phyloP scores from a whole-genome alignment of 2,797 vertebrate genomes.

The Morelia viridis region DNA sequence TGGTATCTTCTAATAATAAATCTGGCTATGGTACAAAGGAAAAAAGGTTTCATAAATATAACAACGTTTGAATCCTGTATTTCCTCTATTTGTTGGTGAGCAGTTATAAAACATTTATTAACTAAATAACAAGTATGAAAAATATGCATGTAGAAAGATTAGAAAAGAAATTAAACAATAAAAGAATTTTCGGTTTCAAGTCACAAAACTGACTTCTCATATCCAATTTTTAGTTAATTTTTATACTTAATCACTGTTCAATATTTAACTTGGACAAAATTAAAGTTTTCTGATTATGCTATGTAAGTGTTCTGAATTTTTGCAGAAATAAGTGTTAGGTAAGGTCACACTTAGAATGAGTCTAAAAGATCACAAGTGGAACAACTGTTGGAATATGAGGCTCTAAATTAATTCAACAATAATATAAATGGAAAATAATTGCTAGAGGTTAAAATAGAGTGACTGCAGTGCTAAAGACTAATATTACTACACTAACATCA shows the following conservation, averaged over 20 bases:
- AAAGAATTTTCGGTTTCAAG: background rate
- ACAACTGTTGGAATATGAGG: background rate
- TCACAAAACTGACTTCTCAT: background rate
- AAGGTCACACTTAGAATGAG: background rate
- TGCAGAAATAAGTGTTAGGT: background rate
- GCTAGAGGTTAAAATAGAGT: background rate
- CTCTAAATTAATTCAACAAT: background rate
- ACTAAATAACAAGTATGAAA: background rate
- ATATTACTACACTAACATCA: background rate
- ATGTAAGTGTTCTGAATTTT: background rate
- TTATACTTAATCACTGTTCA: background rate
- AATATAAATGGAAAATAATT: background rate
- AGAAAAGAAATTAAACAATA: background rate
- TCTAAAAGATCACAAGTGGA: background rate
- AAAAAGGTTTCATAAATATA: conserved; percentile 14
- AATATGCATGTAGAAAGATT: background rate
- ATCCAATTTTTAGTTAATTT: background rate
- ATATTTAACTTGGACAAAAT: background rate
- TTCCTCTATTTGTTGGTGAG: conserved; percentile 18
- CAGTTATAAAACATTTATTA: conserved; percentile 3
- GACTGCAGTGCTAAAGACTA: background rate
- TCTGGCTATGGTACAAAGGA: conserved; percentile 35
- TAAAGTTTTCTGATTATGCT: background rate
- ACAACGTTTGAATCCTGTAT: background rate
- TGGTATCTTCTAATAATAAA: conserved; percentile 33